Percentiles rank a stretch among this genome's conserved stretches.
phyloP scores from a whole-genome alignment of 2,888 invertebrate genomes.

The Pseudoips prasinana region DNA sequence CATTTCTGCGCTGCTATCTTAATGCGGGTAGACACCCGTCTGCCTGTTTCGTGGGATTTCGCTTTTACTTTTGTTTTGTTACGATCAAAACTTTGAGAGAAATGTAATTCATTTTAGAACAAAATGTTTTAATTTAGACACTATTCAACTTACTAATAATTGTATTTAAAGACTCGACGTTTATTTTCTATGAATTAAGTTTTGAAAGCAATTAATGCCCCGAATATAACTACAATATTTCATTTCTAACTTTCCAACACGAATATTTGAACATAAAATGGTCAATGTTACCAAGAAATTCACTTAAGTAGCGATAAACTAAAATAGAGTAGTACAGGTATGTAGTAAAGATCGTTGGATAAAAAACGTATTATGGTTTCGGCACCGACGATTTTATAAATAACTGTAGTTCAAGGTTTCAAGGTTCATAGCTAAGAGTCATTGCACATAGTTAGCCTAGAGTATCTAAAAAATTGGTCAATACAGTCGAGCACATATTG shows the following conservation, averaged over 20 bases:
- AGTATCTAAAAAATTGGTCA: no score
- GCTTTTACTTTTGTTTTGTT: conserved; percentile 40
- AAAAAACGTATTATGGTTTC: conserved; percentile 31
- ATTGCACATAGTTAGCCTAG: conserved; percentile 29
- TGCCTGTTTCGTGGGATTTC: conserved; percentile 29
- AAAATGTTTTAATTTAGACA: background rate
- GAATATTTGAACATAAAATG: background rate
- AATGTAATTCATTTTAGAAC: background rate
- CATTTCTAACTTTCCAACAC: background rate
- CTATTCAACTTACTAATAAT: no score
- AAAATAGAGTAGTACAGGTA: conserved; percentile 21
- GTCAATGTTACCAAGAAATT: conserved; percentile 23
- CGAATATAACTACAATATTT: no score
- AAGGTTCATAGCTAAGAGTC: conserved; percentile 25
- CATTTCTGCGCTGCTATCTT: conserved; percentile 55
- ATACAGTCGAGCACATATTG: no score
- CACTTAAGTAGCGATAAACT: conserved; percentile 27
- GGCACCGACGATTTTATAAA: conserved; percentile 28
- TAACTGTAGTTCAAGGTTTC: conserved; percentile 16
- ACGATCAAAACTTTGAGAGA: conserved; percentile 21
- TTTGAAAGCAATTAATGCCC: no score
- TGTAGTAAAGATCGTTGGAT: conserved; percentile 34
- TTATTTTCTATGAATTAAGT: no score
- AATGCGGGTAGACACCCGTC: conserved; percentile 43
- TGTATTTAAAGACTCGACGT: no score